Evolutionary conservation across 1,140 invertebrate genomes (phyloP), one percentile per base, ranked within the genome.

Genomic region (Parapsyche elsis): DNA sequence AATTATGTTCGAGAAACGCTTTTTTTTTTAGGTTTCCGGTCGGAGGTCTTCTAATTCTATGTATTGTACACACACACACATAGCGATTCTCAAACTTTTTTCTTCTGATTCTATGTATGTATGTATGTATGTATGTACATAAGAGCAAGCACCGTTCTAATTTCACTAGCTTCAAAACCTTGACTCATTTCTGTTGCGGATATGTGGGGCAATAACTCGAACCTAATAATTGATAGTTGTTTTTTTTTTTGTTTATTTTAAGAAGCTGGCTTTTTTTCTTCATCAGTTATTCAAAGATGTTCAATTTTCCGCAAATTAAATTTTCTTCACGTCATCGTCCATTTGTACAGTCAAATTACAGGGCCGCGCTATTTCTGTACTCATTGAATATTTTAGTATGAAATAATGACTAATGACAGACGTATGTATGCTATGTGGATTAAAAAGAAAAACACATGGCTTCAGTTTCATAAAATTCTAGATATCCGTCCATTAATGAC

Each of bases 11-110:
- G 38, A 24, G n/a, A n/a, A 46, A 19, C 21, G 23, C 64, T 24
- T 67, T 67, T 67, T 64, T 64, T 67, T 26, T 26, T 14, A 53
- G 12, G 64, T 67, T 67, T 67, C 64, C 64, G 64, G 64, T 26
- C 2, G 21, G 10, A 53, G 10, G 49, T 53, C 49, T 53, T 53
- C 49, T 53, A 38, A 38, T 38, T 38, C 30, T 38, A 38, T 38
- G 30, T 38, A 38, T 38, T 38, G 30, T 38, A 38, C 30, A 7
- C 30, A 38, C 30, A 38, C 30, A 38, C 7, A 38, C 30, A 38
- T 7, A 38, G 30, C 30, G 30, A 38, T 38, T 4, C 9, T 61
- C n/a, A 61, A 61, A 19, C 57, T 61, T 61, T 61, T 61, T 21
- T 19, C 7, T 19, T 61, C 30, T 7, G 30, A 38, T 4, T 38